Base-by-base conservation (phyloP, 2,113 vertebrate species). In the Vimba vimba region DNA sequence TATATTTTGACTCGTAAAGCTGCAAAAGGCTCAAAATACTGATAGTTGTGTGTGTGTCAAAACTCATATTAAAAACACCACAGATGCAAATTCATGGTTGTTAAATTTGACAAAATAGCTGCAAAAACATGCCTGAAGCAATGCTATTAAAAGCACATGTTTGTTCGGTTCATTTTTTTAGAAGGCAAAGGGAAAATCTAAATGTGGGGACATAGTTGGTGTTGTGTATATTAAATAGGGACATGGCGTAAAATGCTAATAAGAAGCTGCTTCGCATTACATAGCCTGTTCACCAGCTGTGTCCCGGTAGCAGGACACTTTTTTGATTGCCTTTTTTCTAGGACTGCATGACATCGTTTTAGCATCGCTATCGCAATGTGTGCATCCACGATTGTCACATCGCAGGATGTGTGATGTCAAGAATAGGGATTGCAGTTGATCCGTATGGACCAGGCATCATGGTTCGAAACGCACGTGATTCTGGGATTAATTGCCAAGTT, bases 71-170 rank as follows among this genome's bases (percentile, higher is more conserved):
- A 60, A 60, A 79, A 78, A 13, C 55, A 25, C 30, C 71, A 13
- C 71, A 47, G 12, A 52, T 0, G 21, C 13, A 30, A 64, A 47
- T 64, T 64, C 55, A 60, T 0, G n/a, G 57, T n/a, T 25, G n/a
- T 66, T 11, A 30, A 25, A 8, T 45, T 27, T 47, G 79, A 80
- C 59, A 66, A 66, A 47, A 47, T 79, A 25, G 36, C 57, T 43
- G 57, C 78, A 43, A 13, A 7, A 80, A 80, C 59, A n/a, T 80
- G 79, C 79, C 79, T 80, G 79, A 80, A 80, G 59, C 59, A 45
- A 45, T 64, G 79, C 79, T 64, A 64, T 80, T 80, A 66, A 80
- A 80, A 45, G 39, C 15, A 80, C 30, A 59, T 80, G 79, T 64
- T 62, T 64, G 79, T 66, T 47, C 12, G 39, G 39, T 4, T 80